Evolutionary conservation across 2,797 vertebrate species (phyloP).

Genomic region (Bufotes viridis): DNA sequence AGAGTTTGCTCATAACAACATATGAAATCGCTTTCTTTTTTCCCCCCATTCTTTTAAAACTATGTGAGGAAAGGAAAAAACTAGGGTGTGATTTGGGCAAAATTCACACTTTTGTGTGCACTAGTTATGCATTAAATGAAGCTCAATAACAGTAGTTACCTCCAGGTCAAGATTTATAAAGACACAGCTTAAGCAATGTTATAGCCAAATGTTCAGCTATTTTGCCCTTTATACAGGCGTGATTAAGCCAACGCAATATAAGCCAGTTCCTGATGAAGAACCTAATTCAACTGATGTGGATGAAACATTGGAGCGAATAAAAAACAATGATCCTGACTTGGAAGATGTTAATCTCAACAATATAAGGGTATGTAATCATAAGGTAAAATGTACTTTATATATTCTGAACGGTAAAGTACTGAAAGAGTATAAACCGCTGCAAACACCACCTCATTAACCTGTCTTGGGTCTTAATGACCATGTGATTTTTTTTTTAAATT

Average conservation of each 20-base stretch:
- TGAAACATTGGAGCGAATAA: constrained; percentile 86
- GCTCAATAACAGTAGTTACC: not conserved
- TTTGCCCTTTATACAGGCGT: constrained; percentile 74
- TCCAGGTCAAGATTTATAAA: not conserved
- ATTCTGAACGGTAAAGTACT: too few relatives aligned
- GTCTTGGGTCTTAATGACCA: too few relatives aligned
- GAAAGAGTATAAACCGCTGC: not conserved
- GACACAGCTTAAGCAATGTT: too few relatives aligned
- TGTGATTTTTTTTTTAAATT: too few relatives aligned
- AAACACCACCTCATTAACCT: not conserved
- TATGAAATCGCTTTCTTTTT: too few relatives aligned
- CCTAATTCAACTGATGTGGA: constrained; percentile 94
- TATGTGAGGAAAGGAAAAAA: too few relatives aligned
- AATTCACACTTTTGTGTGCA: too few relatives aligned
- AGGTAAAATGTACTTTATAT: not conserved
- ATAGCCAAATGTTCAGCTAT: not conserved
- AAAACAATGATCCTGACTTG: constrained; percentile 89
- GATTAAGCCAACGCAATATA: constrained; percentile 95
- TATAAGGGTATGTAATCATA: constrained; percentile 81
- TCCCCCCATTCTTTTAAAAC: too few relatives aligned
- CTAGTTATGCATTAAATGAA: too few relatives aligned
- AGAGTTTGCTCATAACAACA: too few relatives aligned
- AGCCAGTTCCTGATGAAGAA: constrained; percentile 92
- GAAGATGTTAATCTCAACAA: constrained; percentile 98
- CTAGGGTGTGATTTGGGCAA: too few relatives aligned